Percentiles rank a stretch among this genome's conserved stretches.
Evolutionary conservation across 2,888 invertebrate genomes (phyloP).

Genomic region (Cantharis flavilabris): DNA sequence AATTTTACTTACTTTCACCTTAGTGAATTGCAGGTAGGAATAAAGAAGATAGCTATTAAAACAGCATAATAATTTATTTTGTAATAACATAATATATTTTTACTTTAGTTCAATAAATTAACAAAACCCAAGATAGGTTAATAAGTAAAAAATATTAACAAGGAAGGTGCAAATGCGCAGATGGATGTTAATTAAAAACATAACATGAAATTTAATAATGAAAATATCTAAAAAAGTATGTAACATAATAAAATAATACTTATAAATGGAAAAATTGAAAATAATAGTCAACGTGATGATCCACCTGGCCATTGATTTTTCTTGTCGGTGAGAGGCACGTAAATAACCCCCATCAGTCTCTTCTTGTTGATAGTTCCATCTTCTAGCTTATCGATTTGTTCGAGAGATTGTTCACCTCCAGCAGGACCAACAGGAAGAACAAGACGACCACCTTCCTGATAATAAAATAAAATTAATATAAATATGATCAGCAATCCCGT

Average conservation of each 20-base stretch:
- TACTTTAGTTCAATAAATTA: not conserved
- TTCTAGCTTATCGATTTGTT: slow-evolving; percentile 84
- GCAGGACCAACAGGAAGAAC: slow-evolving; percentile 89
- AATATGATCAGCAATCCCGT: not conserved
- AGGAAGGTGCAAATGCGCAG: not conserved
- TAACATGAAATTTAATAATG: not conserved
- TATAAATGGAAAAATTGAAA: not conserved
- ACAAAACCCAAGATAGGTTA: not conserved
- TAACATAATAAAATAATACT: not conserved
- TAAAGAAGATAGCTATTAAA: no score
- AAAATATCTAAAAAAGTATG: not conserved
- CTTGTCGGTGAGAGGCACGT: slow-evolving; percentile 93
- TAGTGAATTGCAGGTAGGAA: no score
- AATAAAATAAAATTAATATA: slow-evolving; percentile 14
- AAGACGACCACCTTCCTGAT: slow-evolving; percentile 79
- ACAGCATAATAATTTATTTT: not conserved
- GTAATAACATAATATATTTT: not conserved
- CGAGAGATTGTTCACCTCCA: slow-evolving; percentile 84
- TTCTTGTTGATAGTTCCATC: slow-evolving; percentile 79
- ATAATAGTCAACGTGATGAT: slow-evolving; percentile 44
- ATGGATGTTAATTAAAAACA: not conserved
- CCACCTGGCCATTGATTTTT: slow-evolving; percentile 67
- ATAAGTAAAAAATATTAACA: not conserved
- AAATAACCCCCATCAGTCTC: slow-evolving; percentile 92
- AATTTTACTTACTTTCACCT: no score